These are phyloP conservation scores for Uloborus diversus DNA, from an alignment of 1,140 invertebrate genomes.

Conservation along the genomic window DNA sequence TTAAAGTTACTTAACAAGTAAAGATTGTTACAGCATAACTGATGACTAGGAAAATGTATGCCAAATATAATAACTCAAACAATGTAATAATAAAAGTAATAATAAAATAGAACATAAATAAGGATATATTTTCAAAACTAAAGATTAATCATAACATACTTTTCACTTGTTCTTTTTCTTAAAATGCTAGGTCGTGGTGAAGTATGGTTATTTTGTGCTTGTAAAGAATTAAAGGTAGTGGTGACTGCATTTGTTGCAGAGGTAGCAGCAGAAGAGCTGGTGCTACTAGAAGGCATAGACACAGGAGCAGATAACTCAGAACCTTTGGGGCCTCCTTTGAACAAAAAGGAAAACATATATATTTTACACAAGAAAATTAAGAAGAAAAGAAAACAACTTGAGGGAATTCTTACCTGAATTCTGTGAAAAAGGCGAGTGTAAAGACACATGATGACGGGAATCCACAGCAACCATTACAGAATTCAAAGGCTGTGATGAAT, in stretches of 20 bases:
- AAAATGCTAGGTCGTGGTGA: constrained; percentile 76
- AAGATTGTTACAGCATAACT: too few relatives aligned
- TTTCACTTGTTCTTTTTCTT: constrained; percentile 73
- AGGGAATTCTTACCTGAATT: neutral
- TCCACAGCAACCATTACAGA: constrained; percentile 55
- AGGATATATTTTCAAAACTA: neutral
- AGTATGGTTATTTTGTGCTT: constrained; percentile 69
- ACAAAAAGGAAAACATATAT: neutral
- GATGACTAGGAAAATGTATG: neutral
- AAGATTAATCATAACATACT: constrained; percentile 63
- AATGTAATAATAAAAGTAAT: neutral
- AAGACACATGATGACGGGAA: constrained; percentile 48
- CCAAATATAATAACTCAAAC: neutral
- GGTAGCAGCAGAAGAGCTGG: neutral
- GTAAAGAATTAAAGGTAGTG: constrained; percentile 22
- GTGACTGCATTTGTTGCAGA: neutral
- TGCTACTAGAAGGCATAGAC: neutral
- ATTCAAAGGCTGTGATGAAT: constrained; percentile 24
- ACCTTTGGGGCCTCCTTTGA: constrained; percentile 34
- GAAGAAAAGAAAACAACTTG: neutral
- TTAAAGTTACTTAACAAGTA: too few relatives aligned
- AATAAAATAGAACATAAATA: neutral
- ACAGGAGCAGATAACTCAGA: neutral
- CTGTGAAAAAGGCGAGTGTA: constrained; percentile 32
- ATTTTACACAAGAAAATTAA: neutral